Percentiles rank a stretch among this genome's conserved stretches.
Evolutionary conservation across 2,797 vertebrate genomes (phyloP).

Genomic region (Oceanodroma leucorhoa): DNA sequence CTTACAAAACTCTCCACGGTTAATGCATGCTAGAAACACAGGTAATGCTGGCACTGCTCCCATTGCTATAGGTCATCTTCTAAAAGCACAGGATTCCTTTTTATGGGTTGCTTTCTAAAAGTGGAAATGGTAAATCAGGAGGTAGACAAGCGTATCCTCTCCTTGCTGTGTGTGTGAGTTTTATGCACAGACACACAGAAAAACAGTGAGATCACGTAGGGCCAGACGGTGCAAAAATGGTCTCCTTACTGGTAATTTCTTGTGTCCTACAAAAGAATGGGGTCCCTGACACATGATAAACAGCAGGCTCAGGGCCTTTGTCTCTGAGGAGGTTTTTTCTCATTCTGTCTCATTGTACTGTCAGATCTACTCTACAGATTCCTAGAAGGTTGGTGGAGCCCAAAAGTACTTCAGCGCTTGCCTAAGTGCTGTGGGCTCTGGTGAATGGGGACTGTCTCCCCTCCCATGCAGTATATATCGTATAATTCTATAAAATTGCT

Average conservation of each 20-base stretch:
- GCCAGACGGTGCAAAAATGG: not conserved
- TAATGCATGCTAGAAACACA: slow-evolving; percentile 95
- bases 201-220: not conserved
- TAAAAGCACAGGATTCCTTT: slow-evolving; percentile 24
- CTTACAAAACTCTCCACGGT: slow-evolving; percentile 92
- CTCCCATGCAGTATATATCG: not conserved
- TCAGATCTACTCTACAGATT: not conserved
- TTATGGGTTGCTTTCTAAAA: slow-evolving; percentile 12
- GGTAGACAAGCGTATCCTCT: not conserved
- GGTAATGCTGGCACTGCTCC: slow-evolving; percentile 80
- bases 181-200: not conserved
- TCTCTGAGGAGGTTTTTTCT: not conserved
- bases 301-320: not conserved
- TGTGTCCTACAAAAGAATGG: not conserved
- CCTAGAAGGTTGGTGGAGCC: not conserved
- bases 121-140: not conserved
- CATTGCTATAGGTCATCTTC: slow-evolving; percentile 49
- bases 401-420: not conserved
- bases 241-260: not conserved
- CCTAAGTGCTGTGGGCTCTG: not conserved
- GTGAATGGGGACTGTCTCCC: not conserved
- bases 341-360: not conserved
- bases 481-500: not conserved
- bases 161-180: slow-evolving; percentile 1
- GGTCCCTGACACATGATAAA: not conserved